Evolutionary conservation across 2,797 vertebrate genomes (phyloP), one percentile per base, ranked within the genome.

Genomic region (Myripristis murdjan): DNA sequence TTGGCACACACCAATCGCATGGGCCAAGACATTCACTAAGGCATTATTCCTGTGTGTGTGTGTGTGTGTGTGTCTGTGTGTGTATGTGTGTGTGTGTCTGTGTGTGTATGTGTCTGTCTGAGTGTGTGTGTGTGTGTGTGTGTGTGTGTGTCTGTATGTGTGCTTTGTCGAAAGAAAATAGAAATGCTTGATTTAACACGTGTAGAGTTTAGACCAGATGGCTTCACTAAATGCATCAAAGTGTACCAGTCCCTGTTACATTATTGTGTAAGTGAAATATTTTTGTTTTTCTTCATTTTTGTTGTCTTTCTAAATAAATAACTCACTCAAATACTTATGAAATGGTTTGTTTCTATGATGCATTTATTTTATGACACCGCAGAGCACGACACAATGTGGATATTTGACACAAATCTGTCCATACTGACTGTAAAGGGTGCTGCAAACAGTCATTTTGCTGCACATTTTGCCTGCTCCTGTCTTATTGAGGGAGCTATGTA

Each of bases 191-290:
- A 65, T 61, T 43, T 33, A 28, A 59, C 2, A 26, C 2, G 20
- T 46, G 46, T 48, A 20, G 46, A 20, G 24, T 71, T 63, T 62
- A 61, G 54, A 77, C 31, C 64, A 20, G 54, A 23, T 48, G 64
- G 26, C 47, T 81, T 49, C 23, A n/a, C 69, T 33, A 44, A 56
- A 53, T 47, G 28, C 33, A 22, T 70, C 18, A 56, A 71, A 64
- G 64, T 84, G 66, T 82, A 79, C 41, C 52, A 33, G 9, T 62
- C 26, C 11, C 35, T 81, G 33, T 84, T 77, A 18, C 33, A 48
- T 26, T 74, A 70, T 87, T 88, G 77, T 81, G 73, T 87, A 73
- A 63, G 80, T 78, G 31, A 79, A 26, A 41, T 65, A 59, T 57
- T 59, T 56, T 75, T 79, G 62, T 72, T 68, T 14, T 7, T 43